Evolutionary conservation across 1,140 invertebrate species (phyloP).

Genomic region (Psilanteris sp.): DNA sequence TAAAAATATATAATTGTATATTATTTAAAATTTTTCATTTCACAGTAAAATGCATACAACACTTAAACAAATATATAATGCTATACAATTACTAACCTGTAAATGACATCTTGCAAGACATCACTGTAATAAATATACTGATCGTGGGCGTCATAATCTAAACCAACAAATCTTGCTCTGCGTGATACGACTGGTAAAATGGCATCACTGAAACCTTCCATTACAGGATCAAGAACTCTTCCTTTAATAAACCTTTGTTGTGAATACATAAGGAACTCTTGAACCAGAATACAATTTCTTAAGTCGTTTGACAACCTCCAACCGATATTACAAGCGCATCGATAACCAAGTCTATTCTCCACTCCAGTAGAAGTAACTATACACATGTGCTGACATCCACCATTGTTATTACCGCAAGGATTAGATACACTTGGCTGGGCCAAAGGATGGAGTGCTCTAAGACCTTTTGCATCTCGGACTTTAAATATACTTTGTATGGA

Average conservation of each 20-base stretch:
- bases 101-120: conserved; percentile 97
- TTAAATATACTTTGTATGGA: conserved; percentile 90
- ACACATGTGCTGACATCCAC: conserved; percentile 97
- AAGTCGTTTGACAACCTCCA: conserved; percentile 88
- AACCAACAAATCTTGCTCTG: conserved; percentile 95
- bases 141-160: conserved; percentile 96
- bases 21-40: not conserved
- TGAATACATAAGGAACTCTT: conserved; percentile 97
- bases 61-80: too few species aligned
- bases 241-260: conserved; percentile 98
- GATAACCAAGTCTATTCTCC: conserved; percentile 90
- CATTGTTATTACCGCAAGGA: conserved; percentile 94
- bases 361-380: conserved; percentile 91
- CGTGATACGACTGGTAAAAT: conserved; percentile 94
- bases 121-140: conserved; percentile 98
- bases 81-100: conserved; percentile 74
- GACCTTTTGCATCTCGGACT: conserved; percentile 90
- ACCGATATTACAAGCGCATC: conserved; percentile 97
- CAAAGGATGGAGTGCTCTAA: conserved; percentile 89
- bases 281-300: conserved; percentile 90
- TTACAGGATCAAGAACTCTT: conserved; percentile 92
- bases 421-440: conserved; percentile 89
- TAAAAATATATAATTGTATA: conserved; percentile 3
- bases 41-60: conserved; percentile 13
- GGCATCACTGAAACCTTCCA: conserved; percentile 95